Conservation (phyloP, 2,888 invertebrate genomes). For the Scaptodrosophila latifasciaeformis region DNA sequence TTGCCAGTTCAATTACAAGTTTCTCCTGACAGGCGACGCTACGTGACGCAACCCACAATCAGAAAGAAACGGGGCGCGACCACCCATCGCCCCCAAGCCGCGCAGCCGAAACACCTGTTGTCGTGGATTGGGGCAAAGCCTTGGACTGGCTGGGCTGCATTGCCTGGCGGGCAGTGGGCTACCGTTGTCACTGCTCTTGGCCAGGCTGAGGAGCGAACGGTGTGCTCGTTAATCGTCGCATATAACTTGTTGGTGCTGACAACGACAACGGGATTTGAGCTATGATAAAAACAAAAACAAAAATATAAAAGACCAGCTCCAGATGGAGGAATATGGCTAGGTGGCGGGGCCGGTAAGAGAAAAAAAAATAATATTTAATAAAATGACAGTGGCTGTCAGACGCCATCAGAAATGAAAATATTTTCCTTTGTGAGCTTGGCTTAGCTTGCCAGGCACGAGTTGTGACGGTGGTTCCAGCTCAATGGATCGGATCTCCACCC, state of each 20-base stretch:
- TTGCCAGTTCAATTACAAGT: constrained; percentile 52
- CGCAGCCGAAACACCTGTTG: constrained; percentile 54
- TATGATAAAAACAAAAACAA: constrained; percentile 52
- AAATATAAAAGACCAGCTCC: constrained; percentile 21
- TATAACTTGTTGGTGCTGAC: constrained; percentile 66
- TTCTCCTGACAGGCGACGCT: constrained; percentile 41
- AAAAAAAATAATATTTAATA: constrained; percentile 65
- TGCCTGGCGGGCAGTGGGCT: constrained; percentile 4
- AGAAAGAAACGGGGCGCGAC: neutral
- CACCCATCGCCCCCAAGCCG: neutral
- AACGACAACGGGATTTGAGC: constrained; percentile 67
- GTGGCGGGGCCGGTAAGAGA: constrained; percentile 28
- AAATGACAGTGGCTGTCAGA: constrained; percentile 68
- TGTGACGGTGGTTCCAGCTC: too few relatives aligned
- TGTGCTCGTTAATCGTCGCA: constrained; percentile 46
- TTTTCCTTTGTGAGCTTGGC: constrained; percentile 37
- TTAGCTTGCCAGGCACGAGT: constrained; percentile 62
- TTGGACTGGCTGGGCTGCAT: constrained; percentile 17
- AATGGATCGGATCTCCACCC: constrained; percentile 5
- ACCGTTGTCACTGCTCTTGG: neutral
- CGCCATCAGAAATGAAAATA: constrained; percentile 61
- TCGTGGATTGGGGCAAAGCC: constrained; percentile 26
- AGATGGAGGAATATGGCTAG: neutral
- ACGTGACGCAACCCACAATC: constrained; percentile 55
- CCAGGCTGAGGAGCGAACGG: constrained; percentile 5